Conservation (phyloP, 2,113 vertebrate genomes). For the Labeo catla region DNA sequence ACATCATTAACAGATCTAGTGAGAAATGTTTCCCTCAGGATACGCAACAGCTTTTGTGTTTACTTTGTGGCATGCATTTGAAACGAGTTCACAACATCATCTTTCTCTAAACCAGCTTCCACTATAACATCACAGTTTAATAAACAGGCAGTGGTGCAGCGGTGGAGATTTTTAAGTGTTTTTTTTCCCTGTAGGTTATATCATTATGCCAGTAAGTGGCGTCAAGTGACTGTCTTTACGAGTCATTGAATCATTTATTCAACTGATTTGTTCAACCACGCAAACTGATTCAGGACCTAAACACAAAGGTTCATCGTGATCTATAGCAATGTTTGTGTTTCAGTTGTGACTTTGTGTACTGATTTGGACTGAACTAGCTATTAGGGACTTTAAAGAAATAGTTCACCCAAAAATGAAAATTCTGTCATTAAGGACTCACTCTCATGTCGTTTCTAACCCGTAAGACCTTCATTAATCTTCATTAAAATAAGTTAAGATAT, state of each 20-base stretch:
- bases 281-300: background rate
- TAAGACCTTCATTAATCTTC: too few species aligned
- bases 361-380: background rate
- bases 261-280: background rate
- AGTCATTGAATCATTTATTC: background rate
- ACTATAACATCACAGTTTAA: background rate
- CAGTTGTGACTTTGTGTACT: background rate
- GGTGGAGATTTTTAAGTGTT: background rate
- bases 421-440: too few species aligned
- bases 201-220: slow-evolving; percentile 5
- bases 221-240: background rate
- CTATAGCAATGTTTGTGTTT: background rate
- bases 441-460: too few species aligned
- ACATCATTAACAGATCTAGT: slow-evolving; percentile 26
- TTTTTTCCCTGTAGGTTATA: background rate
- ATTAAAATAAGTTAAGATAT: too few species aligned
- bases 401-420: too few species aligned
- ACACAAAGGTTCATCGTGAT: background rate
- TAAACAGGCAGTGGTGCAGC: background rate
- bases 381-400: too few species aligned
- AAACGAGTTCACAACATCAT: slow-evolving; percentile 1
- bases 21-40: slow-evolving; percentile 18
- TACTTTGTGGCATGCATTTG: slow-evolving; percentile 7
- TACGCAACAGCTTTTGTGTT: slow-evolving; percentile 1
- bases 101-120: background rate